phyloP scores from a whole-genome alignment of 2,113 vertebrate genomes.

The Talpa occidentalis region DNA sequence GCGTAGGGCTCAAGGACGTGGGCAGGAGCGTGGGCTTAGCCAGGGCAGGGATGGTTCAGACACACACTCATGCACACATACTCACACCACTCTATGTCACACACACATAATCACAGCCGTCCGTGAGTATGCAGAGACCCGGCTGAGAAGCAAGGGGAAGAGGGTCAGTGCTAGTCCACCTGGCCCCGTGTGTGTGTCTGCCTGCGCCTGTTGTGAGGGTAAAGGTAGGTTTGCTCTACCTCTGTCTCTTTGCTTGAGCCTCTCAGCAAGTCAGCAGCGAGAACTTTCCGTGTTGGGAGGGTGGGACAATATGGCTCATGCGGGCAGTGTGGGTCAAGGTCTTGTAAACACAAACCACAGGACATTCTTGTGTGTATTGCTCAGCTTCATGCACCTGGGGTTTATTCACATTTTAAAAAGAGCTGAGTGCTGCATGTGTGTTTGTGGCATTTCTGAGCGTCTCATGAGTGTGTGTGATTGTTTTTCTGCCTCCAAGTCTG shows the following conservation, averaged over 20 bases:
- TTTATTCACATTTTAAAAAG: not conserved
- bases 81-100: too few species aligned
- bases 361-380: not conserved
- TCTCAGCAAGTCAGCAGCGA: not conserved
- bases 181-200: not conserved
- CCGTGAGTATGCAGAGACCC: not conserved
- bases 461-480: not conserved
- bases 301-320: not conserved
- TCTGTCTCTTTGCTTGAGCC: not conserved
- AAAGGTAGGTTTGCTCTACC: not conserved
- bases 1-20: not conserved
- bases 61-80: not conserved
- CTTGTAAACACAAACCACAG: conserved; percentile 35
- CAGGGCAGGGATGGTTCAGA: not conserved
- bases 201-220: not conserved
- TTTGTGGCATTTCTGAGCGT: not conserved
- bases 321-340: not conserved
- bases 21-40: not conserved
- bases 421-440: not conserved
- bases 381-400: not conserved
- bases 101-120: not conserved
- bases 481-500: not conserved
- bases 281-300: not conserved
- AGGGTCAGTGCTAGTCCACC: not conserved
- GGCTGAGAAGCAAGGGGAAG: not conserved